Base-by-base conservation (phyloP, 2,113 vertebrate genomes). In the Platichthys flesus region DNA sequence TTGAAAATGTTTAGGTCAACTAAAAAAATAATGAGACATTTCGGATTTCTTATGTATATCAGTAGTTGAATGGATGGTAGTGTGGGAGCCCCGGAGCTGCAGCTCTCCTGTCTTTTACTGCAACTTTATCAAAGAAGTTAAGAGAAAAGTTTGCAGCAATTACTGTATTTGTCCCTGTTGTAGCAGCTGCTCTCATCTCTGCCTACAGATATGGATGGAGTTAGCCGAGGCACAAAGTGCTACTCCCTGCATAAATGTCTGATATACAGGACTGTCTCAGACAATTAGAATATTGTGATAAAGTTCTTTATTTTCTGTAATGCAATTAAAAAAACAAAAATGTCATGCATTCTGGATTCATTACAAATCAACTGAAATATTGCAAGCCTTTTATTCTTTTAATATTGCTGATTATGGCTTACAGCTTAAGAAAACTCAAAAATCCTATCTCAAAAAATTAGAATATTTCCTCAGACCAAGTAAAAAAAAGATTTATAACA, bases 71-170 rank as follows among this genome's bases (percentile, higher is more conserved):
- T 71, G 67, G 51, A 85, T 70, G 18, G 40, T n/a, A 54, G 57
- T 16, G 56, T n/a, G 1, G 47, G 31, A 56, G 35, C 76, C 66
- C 62, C 9, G 28, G 45, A 54, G 85, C 60, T 28, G 51, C 40
- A 58, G 65, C 65, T 66, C 10, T 42, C 9, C 45, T 49, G 74
- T 65, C 68, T 71, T 67, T 72, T 45, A 79, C 62, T 2, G 9
- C 23, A 13, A 74, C 78, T 84, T 85, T 21, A 74, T 56, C 71
- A 79, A 73, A 72, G 76, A 75, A 79, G 65, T 59, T 66, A 45
- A 62, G n/a, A 66, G 40, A 49, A 57, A 76, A 81, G 62, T 85
- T 85, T 58, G 28, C 71, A 37, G 57, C 67, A 81, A 73, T 83
- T 83, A 63, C 37, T 45, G 61, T n/a, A 79, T 84, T 75, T 72